phyloP scores from a whole-genome alignment of 2,113 vertebrate genomes.

The Pomatostomus ruficeps region DNA sequence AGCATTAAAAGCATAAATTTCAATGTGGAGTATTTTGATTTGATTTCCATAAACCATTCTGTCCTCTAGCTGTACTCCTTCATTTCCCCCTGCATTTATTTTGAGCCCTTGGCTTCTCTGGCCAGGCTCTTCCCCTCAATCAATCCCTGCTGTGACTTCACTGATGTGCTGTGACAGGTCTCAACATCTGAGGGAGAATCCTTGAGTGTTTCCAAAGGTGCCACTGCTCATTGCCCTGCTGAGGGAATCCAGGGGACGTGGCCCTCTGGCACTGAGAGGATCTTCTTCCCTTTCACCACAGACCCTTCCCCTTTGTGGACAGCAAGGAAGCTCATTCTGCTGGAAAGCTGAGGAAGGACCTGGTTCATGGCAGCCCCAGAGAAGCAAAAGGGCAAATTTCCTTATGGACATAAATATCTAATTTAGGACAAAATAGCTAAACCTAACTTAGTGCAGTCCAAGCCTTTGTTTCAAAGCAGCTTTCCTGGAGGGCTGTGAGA shows the following conservation, averaged over 20 bases:
- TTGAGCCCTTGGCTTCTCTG: background rate
- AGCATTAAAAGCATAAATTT: background rate
- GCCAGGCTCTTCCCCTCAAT: background rate
- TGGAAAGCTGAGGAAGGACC: background rate
- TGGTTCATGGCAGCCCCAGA: background rate
- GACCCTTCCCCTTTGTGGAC: background rate
- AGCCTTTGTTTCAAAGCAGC: background rate
- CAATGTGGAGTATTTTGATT: background rate
- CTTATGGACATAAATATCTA: background rate
- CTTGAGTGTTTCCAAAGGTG: background rate
- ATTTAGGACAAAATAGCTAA: background rate
- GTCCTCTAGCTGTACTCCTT: background rate
- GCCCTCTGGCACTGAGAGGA: background rate
- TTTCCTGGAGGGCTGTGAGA: slow-evolving; percentile 18
- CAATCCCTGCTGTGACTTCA: slow-evolving; percentile 6
- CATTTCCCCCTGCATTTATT: background rate
- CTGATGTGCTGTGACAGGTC: background rate
- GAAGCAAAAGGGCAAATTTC: background rate
- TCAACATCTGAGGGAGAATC: slow-evolving; percentile 1
- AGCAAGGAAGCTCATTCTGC: background rate
- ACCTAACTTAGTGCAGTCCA: background rate
- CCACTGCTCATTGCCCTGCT: background rate
- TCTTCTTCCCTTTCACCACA: background rate
- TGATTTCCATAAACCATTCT: background rate
- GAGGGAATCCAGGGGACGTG: background rate